These are phyloP conservation scores for Onychomys leucogaster DNA, from an alignment of 2,797 vertebrate species.

Conservation along the genomic window DNA sequence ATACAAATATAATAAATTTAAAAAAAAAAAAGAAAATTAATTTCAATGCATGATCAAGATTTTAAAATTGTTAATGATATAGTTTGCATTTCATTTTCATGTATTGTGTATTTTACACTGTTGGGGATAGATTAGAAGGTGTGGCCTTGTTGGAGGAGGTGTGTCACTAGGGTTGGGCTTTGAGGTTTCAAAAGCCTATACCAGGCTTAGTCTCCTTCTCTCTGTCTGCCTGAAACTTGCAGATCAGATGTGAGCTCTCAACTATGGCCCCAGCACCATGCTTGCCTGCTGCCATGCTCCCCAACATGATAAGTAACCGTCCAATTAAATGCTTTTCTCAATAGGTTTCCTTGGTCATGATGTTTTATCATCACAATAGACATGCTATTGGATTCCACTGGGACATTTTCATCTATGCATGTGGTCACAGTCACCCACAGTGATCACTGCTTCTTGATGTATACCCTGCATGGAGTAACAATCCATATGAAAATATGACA, in stretches of 20 bases:
- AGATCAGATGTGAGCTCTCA: background rate
- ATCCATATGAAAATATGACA: background rate
- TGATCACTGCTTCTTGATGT: background rate
- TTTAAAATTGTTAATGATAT: background rate
- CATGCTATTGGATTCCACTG: background rate
- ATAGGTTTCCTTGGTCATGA: no score
- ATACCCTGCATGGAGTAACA: background rate
- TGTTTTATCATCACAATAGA: background rate
- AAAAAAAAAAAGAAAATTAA: background rate
- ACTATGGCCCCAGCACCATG: background rate
- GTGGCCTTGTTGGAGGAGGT: background rate
- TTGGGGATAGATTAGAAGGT: background rate
- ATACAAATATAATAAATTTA: no score
- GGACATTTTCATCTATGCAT: background rate
- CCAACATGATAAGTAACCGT: background rate
- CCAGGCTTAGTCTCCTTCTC: background rate
- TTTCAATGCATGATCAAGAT: background rate
- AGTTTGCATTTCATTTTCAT: background rate
- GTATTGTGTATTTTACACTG: background rate
- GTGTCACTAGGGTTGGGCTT: background rate
- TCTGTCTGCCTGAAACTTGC: background rate
- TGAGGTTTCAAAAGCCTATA: background rate
- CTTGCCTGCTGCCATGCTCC: background rate
- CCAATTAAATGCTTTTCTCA: background rate
- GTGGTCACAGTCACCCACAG: no score